Evolutionary conservation across 2,113 vertebrate species (phyloP).

Genomic region (Excalfactoria chinensis): DNA sequence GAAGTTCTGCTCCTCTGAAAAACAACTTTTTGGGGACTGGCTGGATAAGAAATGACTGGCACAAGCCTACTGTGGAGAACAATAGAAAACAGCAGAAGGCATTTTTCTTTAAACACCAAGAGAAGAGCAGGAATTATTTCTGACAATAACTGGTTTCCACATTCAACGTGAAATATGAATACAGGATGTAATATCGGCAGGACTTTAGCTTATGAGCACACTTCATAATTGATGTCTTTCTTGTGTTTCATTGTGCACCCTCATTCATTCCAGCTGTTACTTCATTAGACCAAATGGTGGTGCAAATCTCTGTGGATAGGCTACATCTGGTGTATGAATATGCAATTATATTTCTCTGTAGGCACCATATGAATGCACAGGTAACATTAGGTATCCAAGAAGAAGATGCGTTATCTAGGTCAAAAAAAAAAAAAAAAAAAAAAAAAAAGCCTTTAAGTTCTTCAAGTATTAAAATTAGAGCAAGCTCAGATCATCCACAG

Average conservation of each 20-base stretch:
- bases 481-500: background rate
- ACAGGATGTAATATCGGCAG: background rate
- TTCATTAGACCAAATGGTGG: slow-evolving; percentile 62
- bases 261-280: slow-evolving; percentile 62
- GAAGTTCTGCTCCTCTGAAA: background rate
- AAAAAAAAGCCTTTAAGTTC: background rate
- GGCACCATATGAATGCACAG: background rate
- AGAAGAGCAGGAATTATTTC: background rate
- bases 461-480: background rate
- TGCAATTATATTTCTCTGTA: slow-evolving; percentile 43
- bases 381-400: background rate
- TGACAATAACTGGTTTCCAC: background rate
- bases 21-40: background rate
- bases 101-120: background rate
- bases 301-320: slow-evolving; percentile 58
- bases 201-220: background rate
- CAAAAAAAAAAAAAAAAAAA: background rate
- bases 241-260: slow-evolving; percentile 4
- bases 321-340: slow-evolving; percentile 69
- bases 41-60: background rate
- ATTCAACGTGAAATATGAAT: background rate
- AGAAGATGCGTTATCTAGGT: background rate
- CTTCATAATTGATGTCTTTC: slow-evolving; percentile 55
- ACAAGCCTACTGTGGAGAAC: background rate
- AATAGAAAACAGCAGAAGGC: background rate